These are phyloP conservation scores for Penaeus monodon DNA, from an alignment of 2,888 invertebrate genomes.

Conservation along the genomic window DNA sequence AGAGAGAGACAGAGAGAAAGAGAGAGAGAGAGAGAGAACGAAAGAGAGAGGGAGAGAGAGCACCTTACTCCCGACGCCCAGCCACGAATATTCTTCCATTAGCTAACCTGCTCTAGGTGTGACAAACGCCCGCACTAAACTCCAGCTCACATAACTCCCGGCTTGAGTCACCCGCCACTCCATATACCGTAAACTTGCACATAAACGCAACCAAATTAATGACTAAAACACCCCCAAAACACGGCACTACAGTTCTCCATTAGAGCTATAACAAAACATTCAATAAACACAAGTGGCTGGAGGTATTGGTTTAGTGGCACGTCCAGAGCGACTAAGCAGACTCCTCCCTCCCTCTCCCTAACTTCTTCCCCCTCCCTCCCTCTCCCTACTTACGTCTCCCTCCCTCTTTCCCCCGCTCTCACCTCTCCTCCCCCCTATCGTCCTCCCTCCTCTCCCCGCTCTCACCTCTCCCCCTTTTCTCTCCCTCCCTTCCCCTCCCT, in stretches of 20 bases:
- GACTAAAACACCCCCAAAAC: no score
- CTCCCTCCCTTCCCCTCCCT: no score
- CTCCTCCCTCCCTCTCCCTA: no score
- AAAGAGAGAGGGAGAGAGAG: constrained; percentile 20
- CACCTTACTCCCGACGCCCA: neutral
- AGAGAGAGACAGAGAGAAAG: constrained; percentile 3
- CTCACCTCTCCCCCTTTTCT: rapidly evolving
- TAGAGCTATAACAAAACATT: no score
- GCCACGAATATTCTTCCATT: constrained; percentile 14
- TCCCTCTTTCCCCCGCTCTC: neutral
- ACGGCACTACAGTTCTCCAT: no score
- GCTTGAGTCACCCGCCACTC: neutral
- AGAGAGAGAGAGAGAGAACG: constrained; percentile 11
- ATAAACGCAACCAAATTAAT: no score
- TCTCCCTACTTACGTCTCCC: neutral
- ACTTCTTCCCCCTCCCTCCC: no score
- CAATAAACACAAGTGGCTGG: no score
- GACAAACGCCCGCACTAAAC: constrained; percentile 26
- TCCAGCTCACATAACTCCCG: neutral
- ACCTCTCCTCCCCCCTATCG: neutral
- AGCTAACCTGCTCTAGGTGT: constrained; percentile 17
- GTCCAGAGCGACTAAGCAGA: no score
- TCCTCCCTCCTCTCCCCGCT: neutral
- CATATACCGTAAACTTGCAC: neutral
- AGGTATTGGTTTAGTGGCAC: no score